Evolutionary conservation across 2,797 vertebrate genomes (phyloP), one percentile per base, ranked within the genome.

Genomic region (Pseudomugil tenellus): DNA sequence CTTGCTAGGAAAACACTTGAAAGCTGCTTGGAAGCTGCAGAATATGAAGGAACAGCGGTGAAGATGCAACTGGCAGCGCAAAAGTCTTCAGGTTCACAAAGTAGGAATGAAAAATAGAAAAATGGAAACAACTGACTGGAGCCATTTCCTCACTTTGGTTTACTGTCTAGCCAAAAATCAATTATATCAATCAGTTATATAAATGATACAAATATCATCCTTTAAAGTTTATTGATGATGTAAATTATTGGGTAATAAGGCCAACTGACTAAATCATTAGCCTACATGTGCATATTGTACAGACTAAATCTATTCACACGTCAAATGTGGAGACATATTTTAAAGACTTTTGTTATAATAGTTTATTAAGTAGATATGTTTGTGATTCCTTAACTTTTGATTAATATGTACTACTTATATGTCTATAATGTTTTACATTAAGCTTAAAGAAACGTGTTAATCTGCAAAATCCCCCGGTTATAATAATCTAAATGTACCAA

Each of bases 1-100:
- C 74, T 83, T 25, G 65, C 85, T 79, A 70, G 76, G 62, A 88
- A 91, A 90, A 89, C 88, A 88, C 87, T 90, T 81, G 65, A 84
- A 87, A 79, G 70, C 74, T 82, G 89, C 85, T 81, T 84, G 82
- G 82, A 84, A 86, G 83, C 84, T 64, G 17, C 75, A 79, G 62
- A 80, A 72, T 71, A 48, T 61, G 71, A 72, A 82, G 78, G 75
- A 75, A 70, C 68, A 21, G 67, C 64, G 23, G 60, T 43, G 29
- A 65, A 53, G 23, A 43, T 53, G 57, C n/a, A 26, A 69, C 66
- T 28, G 43, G 68, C 61, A 58, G 79, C 58, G 43, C 69, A 67
- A 23, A 29, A 58, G 64, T 25, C 70, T 46, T 69, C 72, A 70
- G 70, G 29, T 63, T 60, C 32, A 23, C 39, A 41, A 51, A 34